Conservation (phyloP, 2,113 vertebrate genomes). For the Rynchops niger region DNA sequence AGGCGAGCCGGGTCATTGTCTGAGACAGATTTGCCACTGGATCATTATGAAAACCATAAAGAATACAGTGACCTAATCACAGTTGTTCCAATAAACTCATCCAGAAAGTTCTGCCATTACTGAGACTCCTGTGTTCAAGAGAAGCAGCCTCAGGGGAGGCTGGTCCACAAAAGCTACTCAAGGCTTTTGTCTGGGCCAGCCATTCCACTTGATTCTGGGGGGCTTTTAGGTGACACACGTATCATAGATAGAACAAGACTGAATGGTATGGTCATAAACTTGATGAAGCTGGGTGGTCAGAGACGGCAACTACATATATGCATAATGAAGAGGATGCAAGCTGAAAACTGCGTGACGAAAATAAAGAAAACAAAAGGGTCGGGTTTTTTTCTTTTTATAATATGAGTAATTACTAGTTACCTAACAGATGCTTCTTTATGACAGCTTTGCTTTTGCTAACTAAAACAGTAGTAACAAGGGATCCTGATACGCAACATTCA, state of each 20-base stretch:
- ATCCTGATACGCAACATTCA: not conserved
- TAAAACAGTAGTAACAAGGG: not conserved
- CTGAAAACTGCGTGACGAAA: not conserved
- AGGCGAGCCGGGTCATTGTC: not conserved
- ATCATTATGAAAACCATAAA: not conserved
- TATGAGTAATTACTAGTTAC: not conserved
- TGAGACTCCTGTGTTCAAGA: not conserved
- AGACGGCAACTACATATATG: accelerated
- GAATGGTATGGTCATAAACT: not conserved
- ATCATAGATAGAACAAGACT: not conserved
- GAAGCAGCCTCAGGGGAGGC: not conserved
- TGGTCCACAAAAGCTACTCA: not conserved
- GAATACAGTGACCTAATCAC: not conserved
- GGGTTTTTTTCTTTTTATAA: not conserved
- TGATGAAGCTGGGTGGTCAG: not conserved
- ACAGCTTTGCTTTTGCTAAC: not conserved
- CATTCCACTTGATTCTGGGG: not conserved
- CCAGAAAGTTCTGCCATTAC: not conserved
- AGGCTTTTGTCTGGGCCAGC: not conserved
- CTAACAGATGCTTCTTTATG: not conserved
- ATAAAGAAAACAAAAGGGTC: not conserved
- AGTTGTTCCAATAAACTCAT: not conserved
- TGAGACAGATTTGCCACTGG: not conserved
- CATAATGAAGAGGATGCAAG: not conserved
- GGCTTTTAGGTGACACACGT: not conserved